phyloP scores from a whole-genome alignment of 2,888 invertebrate species.

The Trachelus tabidus region DNA sequence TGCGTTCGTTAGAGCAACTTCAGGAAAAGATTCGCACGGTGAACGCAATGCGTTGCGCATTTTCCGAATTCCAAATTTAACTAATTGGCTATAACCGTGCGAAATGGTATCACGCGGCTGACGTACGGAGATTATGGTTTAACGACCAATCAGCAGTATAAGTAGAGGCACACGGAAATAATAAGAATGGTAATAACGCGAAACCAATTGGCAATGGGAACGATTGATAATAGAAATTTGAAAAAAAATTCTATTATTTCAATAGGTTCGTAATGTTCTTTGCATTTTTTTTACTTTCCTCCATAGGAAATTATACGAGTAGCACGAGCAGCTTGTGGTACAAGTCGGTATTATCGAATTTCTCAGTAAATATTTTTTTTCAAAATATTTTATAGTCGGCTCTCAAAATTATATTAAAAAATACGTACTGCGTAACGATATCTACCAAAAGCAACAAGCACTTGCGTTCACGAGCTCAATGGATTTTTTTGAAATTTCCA shows the following conservation, averaged over 20 bases:
- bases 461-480: too few species aligned
- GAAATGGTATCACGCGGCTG: not conserved
- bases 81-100: not conserved
- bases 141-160: not conserved
- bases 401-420: too few species aligned
- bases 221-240: not conserved
- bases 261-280: conserved; percentile 2
- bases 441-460: too few species aligned
- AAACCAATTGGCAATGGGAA: not conserved
- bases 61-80: not conserved
- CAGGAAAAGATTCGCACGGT: not conserved
- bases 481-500: too few species aligned
- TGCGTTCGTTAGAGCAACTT: not conserved
- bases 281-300: too few species aligned
- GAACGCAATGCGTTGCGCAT: too few species aligned
- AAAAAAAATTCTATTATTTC: conserved; percentile 3
- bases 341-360: too few species aligned
- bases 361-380: too few species aligned
- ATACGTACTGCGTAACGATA: too few species aligned
- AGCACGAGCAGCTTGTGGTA: too few species aligned
- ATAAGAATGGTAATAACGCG: not conserved
- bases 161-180: not conserved
- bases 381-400: too few species aligned
- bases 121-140: not conserved
- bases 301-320: too few species aligned